A percentile compares a stretch with the other conserved stretches of the same genome.
Conservation (phyloP, 2,113 vertebrate species). For the Todiramphus chloris region DNA sequence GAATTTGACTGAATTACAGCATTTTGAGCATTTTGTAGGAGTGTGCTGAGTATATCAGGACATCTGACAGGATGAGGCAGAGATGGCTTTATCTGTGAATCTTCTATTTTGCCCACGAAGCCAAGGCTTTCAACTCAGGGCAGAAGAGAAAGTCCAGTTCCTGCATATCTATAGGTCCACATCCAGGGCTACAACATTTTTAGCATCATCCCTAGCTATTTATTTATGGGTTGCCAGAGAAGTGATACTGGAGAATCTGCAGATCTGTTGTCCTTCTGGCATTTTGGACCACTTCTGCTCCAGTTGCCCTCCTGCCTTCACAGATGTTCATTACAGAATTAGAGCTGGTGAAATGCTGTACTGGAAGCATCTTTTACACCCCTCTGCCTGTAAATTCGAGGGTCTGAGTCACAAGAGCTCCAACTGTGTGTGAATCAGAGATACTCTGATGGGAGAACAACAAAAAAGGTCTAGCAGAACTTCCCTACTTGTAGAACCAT, state of each 20-base stretch:
- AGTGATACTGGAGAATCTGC: background rate
- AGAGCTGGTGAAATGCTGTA: background rate
- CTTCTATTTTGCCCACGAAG: background rate
- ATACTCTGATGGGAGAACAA: background rate
- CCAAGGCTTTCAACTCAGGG: background rate
- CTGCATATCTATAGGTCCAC: background rate
- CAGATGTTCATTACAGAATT: rapidly evolving
- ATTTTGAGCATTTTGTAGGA: background rate
- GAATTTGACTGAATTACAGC: background rate
- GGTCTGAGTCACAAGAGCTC: background rate
- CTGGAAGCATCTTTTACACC: background rate
- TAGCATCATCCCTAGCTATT: background rate
- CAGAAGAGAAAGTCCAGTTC: background rate
- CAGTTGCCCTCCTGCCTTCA: background rate
- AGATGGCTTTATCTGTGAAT: background rate
- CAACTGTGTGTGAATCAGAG: background rate
- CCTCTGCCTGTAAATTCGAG: background rate
- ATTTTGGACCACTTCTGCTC: background rate
- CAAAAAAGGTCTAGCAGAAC: background rate
- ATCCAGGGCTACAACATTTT: background rate
- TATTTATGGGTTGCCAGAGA: background rate
- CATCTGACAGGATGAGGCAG: background rate
- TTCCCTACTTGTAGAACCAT: background rate
- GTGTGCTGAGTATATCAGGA: background rate
- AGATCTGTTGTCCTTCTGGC: background rate